A percentile compares a stretch with the other conserved stretches of the same genome.
These are phyloP conservation scores for Copidosoma aretas DNA, from an alignment of 2,888 invertebrate genomes.

Conservation along the genomic window DNA sequence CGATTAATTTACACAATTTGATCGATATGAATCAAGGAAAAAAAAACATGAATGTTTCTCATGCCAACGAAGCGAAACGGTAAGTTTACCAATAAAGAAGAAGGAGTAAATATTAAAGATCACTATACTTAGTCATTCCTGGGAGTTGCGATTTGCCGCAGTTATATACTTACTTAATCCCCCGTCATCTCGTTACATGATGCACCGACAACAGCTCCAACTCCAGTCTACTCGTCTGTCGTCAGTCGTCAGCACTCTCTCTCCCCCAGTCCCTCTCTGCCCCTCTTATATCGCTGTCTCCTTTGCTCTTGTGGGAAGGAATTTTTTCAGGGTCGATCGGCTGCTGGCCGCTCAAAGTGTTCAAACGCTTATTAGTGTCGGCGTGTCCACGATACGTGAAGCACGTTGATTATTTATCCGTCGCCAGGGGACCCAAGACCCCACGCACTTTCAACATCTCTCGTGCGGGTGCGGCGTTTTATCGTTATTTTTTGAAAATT, in stretches of 20 bases:
- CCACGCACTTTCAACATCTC: neutral
- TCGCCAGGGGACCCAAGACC: neutral
- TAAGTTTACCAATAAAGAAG: neutral
- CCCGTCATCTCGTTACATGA: neutral
- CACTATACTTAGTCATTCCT: neutral
- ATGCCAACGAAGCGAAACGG: too few relatives aligned
- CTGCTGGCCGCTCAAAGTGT: constrained; percentile 2
- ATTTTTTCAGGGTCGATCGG: constrained; percentile 16
- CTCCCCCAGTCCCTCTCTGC: neutral
- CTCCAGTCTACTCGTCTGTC: neutral
- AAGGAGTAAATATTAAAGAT: neutral
- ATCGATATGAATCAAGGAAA: too few relatives aligned
- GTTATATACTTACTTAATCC: too few relatives aligned
- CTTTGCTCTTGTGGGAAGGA: too few relatives aligned
- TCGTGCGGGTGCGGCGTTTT: neutral
- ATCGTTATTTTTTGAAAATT: neutral
- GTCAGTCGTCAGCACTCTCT: neutral
- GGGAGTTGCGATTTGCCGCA: neutral
- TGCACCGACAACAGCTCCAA: neutral
- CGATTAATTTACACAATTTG: too few relatives aligned
- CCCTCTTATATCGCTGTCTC: neutral
- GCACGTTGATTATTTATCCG: constrained; percentile 21
- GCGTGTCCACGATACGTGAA: neutral
- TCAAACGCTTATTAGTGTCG: constrained; percentile 1
- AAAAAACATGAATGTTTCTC: too few relatives aligned